A percentile compares a stretch with the other conserved stretches of the same genome.
phyloP scores from a whole-genome alignment of 2,888 invertebrate genomes.

The Griposia aprilina region DNA sequence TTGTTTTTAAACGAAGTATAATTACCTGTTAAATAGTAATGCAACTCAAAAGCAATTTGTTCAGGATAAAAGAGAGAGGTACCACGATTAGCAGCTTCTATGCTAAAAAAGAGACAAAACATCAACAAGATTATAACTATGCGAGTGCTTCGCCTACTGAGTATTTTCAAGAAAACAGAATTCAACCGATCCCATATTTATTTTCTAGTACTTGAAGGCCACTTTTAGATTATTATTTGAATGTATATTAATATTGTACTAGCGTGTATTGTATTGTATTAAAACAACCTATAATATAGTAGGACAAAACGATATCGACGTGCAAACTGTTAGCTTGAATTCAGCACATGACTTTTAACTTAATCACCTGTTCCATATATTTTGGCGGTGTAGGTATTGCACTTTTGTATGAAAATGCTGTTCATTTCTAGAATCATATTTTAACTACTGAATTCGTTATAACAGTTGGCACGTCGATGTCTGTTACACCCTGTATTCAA shows the following conservation, averaged over 20 bases:
- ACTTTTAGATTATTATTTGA: not conserved
- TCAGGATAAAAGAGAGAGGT: not conserved
- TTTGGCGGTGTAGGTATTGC: not conserved
- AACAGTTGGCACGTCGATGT: not conserved
- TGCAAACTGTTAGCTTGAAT: no score
- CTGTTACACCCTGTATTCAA: not conserved
- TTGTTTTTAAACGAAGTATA: not conserved
- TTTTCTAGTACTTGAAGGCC: not conserved
- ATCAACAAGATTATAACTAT: not conserved
- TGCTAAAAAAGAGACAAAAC: slow-evolving; percentile 1
- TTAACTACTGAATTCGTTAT: not conserved
- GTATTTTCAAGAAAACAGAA: not conserved
- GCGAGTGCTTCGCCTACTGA: not conserved
- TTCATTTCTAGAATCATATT: not conserved
- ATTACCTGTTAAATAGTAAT: not conserved
- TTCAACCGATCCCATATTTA: not conserved
- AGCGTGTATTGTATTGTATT: not conserved
- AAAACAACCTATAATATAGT: not conserved
- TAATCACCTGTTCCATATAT: not conserved
- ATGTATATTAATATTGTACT: slow-evolving; percentile 8
- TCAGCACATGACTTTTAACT: not conserved
- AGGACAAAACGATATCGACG: not conserved
- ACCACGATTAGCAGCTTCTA: not conserved
- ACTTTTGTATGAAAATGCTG: not conserved
- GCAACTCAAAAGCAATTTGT: not conserved